Percentiles rank a stretch among this genome's conserved stretches.
These are phyloP conservation scores for Drosophila arawakana DNA, from an alignment of 1,140 invertebrate species.

Conservation along the genomic window DNA sequence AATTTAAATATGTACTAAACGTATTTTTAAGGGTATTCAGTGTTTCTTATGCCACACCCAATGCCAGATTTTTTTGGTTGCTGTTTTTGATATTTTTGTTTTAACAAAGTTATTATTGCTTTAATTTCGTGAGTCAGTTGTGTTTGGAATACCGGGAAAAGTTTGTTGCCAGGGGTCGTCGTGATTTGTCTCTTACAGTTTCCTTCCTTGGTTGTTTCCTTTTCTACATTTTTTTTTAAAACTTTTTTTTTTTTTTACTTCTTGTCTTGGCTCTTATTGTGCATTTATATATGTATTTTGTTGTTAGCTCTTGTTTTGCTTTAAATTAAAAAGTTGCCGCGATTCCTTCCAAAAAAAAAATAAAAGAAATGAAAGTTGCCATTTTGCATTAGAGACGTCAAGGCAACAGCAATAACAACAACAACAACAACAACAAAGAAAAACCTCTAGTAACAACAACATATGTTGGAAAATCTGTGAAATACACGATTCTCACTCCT, in stretches of 20 bases:
- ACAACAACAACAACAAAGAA: conserved; percentile 4
- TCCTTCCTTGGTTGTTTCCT: background rate
- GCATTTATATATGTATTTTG: conserved; percentile 6
- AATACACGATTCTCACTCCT: conserved; percentile 29
- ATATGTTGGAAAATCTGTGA: conserved; percentile 39
- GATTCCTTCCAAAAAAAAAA: conserved; percentile 16
- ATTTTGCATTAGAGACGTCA: conserved; percentile 40
- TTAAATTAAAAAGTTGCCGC: conserved; percentile 74
- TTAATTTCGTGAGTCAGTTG: conserved; percentile 79
- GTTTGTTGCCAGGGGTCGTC: conserved; percentile 37
- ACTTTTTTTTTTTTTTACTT: too few species aligned
- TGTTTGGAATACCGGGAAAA: conserved; percentile 39
- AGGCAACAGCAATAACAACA: conserved; percentile 8
- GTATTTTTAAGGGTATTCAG: background rate
- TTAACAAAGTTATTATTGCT: conserved; percentile 78
- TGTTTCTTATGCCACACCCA: background rate
- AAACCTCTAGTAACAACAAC: conserved; percentile 10
- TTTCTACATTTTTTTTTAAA: background rate
- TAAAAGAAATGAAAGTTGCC: conserved; percentile 17
- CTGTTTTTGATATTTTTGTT: conserved; percentile 33
- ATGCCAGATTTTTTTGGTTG: background rate
- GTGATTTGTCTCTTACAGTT: conserved; percentile 46
- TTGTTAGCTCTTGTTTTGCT: conserved; percentile 43
- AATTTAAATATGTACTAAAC: background rate
- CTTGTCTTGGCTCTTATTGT: background rate